Percentiles rank a stretch among this genome's conserved stretches.
These are phyloP conservation scores for Umimayanthus chanpuru DNA, from an alignment of 92 coral and sea anemone genomes.

Conservation along the genomic window DNA sequence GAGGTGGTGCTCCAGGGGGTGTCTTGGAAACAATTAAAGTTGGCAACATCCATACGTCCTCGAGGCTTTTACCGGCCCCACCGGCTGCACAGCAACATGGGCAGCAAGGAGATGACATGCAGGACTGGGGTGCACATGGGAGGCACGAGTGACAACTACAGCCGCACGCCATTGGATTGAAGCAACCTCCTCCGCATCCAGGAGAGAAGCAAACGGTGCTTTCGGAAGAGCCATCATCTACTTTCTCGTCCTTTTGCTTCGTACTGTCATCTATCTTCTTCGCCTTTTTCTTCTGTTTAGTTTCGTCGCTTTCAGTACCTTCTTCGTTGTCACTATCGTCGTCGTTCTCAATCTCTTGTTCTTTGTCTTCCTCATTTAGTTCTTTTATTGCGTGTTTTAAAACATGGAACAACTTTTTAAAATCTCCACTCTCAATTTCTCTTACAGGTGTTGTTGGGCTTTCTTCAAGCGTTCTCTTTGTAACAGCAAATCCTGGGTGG, in stretches of 20 bases:
- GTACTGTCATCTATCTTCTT: slow-evolving; percentile 31
- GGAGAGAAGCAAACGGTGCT: slow-evolving; percentile 38
- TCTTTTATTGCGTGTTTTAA: slow-evolving; percentile 67
- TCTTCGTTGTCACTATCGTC: slow-evolving; percentile 27
- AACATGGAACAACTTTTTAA: slow-evolving; percentile 62
- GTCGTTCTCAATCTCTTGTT: slow-evolving; percentile 44
- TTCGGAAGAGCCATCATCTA: slow-evolving; percentile 24
- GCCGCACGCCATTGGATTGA: slow-evolving; percentile 56
- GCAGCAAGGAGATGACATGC: slow-evolving; percentile 80
- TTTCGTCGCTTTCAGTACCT: background rate
- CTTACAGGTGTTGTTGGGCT: slow-evolving; percentile 66
- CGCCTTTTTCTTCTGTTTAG: slow-evolving; percentile 8
- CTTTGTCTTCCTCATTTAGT: slow-evolving; percentile 46
- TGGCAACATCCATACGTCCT: slow-evolving; percentile 84
- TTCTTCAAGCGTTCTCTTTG: slow-evolving; percentile 73
- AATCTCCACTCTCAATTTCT: slow-evolving; percentile 63
- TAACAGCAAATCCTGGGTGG: slow-evolving; percentile 71
- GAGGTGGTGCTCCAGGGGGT: slow-evolving; percentile 51
- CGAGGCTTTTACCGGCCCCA: slow-evolving; percentile 63
- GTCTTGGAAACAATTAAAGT: slow-evolving; percentile 75
- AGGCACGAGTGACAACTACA: slow-evolving; percentile 68
- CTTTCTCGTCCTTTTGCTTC: background rate
- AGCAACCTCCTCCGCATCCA: slow-evolving; percentile 59
- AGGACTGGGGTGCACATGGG: slow-evolving; percentile 72
- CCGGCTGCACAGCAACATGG: slow-evolving; percentile 78